Percentiles rank a stretch among this genome's conserved stretches.
phyloP scores from a whole-genome alignment of 1,140 invertebrate genomes.

The Mya arenaria region DNA sequence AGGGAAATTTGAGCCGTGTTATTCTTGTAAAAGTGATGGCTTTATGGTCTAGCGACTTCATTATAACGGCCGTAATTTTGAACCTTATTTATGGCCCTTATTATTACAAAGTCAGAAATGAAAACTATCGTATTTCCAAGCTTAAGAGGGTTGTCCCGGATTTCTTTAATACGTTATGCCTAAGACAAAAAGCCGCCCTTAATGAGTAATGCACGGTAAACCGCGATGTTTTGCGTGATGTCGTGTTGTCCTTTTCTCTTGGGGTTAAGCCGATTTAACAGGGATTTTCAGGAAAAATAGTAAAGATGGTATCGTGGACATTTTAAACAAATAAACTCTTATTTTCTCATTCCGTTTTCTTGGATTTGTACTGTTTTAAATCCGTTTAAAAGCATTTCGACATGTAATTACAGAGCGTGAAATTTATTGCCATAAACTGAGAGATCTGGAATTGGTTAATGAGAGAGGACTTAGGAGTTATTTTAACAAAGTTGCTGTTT shows the following conservation, averaged over 20 bases:
- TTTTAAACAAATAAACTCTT: constrained; percentile 56
- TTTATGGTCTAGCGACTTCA: too few species aligned
- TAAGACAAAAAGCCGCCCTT: constrained; percentile 51
- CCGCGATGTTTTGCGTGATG: constrained; percentile 42
- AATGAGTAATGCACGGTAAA: constrained; percentile 35
- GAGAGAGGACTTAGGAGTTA: constrained; percentile 4
- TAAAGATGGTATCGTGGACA: constrained; percentile 26
- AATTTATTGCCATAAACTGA: constrained; percentile 36
- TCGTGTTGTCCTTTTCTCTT: constrained; percentile 32
- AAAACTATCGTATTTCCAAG: too few species aligned
- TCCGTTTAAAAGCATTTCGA: constrained; percentile 30
- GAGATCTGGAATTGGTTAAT: background rate
- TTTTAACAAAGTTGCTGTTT: too few species aligned
- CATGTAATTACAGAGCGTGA: constrained; percentile 42
- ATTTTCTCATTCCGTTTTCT: constrained; percentile 51
- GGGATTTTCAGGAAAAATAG: constrained; percentile 41
- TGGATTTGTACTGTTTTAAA: constrained; percentile 19
- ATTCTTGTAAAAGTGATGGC: too few species aligned
- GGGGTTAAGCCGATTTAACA: constrained; percentile 53
- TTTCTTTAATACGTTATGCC: constrained; percentile 38
- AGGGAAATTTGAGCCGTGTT: too few species aligned
- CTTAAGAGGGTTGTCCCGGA: too few species aligned
- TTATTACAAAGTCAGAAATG: too few species aligned
- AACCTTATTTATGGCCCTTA: too few species aligned
- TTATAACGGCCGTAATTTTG: too few species aligned